Evolutionary conservation across 2,113 vertebrate species (phyloP).

Genomic region (Ciconia boyciana): DNA sequence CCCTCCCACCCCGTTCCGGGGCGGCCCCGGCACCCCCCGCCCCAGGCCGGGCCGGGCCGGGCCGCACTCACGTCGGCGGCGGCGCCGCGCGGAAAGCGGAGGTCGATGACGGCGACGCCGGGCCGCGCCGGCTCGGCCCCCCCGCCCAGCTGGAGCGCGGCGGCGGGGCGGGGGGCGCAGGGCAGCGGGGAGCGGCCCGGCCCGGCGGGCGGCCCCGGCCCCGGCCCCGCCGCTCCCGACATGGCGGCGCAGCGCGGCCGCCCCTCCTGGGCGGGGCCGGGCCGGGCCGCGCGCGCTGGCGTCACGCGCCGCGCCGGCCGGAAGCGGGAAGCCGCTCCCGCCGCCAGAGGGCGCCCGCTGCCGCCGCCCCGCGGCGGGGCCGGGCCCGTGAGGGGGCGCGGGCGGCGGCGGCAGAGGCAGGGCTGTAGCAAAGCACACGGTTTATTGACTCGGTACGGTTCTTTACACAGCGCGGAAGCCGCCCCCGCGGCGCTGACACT

Average conservation of each 20-base stretch:
- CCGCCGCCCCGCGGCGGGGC: no score
- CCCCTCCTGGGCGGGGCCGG: not conserved
- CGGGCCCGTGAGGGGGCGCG: no score
- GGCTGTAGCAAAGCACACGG: constrained; percentile 67
- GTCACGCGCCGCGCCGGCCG: not conserved
- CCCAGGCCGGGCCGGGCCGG: not conserved
- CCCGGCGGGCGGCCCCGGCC: not conserved
- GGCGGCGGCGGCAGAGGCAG: not conserved
- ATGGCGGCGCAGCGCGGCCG: not conserved
- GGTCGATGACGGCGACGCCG: constrained; percentile 81
- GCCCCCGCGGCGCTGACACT: not conserved
- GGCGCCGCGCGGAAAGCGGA: constrained; percentile 73
- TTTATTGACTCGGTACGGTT: constrained; percentile 72
- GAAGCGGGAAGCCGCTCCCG: no score
- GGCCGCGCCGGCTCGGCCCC: constrained; percentile 69
- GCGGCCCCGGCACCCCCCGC: no score
- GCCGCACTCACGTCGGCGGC: constrained; percentile 75
- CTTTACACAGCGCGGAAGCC: constrained; percentile 71
- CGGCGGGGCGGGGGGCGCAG: constrained; percentile 77
- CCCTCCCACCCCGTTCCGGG: not conserved
- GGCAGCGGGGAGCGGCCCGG: constrained; percentile 24
- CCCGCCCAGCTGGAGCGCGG: constrained; percentile 80
- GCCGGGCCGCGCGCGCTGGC: not conserved
- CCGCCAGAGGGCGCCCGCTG: not conserved
- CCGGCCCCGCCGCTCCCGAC: not conserved